Base-by-base conservation (phyloP, 2,888 invertebrate species). In the Eulithis prunata region DNA sequence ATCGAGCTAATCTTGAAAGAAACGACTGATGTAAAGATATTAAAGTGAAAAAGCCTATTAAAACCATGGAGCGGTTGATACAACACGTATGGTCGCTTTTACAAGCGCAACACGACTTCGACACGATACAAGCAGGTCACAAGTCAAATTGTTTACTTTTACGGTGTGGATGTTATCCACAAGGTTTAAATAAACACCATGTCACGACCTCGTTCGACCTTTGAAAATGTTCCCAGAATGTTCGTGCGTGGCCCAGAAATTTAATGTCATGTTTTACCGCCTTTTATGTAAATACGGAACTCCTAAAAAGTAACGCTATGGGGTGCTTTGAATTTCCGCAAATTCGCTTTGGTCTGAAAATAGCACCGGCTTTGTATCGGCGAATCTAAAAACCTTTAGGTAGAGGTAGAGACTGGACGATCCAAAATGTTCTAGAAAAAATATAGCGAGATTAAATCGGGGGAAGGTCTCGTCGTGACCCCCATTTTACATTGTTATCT, bases 1-100 rank as follows among this genome's bases (percentile, higher is more conserved):
- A 77, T 75, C 76, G 72, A 71, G 71, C 75, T 79, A 77, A 81
- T 78, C 76, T 71, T 60, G 62, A 70, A 69, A 75, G 64, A 83
- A 73, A 80, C 78, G 74, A 75, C 75, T 75, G 78, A 78, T 82
- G 79, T 81, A 80, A 79, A 78, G 78, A 79, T 85, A 81, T 84
- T 82, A 79, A 81, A 81, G 79, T 77, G 68, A 77, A 77, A 79
- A 79, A 72, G 75, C 71, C 75, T 75, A 80, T 83, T 75, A 75
- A 79, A 78, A 73, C 73, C 65, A 69, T 75, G 68, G 65, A 71
- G 72, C 69, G 55, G 69, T 74, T 77, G 82, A 80, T 81, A 81
- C 74, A 78, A 78, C 80, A 82, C 81, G 81, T 76, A 73, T 62
- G 46, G 13, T 21, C 12, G 36, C 53, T 54, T 63, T 57, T 52